Conservation (phyloP, 2,113 vertebrate genomes). For the Procavia capensis region DNA sequence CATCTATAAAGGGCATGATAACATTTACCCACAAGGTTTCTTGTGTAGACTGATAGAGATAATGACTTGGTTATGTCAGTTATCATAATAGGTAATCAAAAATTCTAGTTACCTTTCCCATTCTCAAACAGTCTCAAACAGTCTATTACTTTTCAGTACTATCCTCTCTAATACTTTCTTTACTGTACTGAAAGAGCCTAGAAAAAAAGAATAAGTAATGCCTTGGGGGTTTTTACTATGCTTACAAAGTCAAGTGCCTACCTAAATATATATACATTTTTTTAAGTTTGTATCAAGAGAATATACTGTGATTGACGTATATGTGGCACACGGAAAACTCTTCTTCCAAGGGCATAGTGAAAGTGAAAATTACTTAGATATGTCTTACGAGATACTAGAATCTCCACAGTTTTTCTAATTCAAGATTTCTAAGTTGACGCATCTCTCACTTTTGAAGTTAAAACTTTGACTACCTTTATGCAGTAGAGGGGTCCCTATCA, state of each 20-base stretch:
- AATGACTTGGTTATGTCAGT: neutral
- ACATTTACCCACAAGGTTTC: neutral
- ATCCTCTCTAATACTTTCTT: neutral
- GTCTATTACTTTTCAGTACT: neutral
- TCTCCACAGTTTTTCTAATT: neutral
- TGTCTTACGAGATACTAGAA: neutral
- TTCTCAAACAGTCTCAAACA: neutral
- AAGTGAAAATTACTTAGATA: neutral
- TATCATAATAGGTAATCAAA: neutral
- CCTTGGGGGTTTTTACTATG: neutral
- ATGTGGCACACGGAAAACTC: neutral
- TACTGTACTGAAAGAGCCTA: neutral
- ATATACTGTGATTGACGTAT: neutral
- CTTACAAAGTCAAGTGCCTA: neutral
- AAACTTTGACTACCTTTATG: neutral
- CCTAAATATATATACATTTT: neutral
- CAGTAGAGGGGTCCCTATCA: neutral
- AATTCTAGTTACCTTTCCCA: neutral
- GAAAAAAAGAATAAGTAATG: neutral
- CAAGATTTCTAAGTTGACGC: neutral
- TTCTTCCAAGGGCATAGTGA: neutral
- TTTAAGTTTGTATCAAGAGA: neutral
- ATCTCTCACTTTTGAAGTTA: neutral
- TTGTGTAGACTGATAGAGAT: neutral
- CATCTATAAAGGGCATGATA: neutral